Base-by-base conservation (phyloP, 2,888 invertebrate genomes). In the Cephus nigrinus region DNA sequence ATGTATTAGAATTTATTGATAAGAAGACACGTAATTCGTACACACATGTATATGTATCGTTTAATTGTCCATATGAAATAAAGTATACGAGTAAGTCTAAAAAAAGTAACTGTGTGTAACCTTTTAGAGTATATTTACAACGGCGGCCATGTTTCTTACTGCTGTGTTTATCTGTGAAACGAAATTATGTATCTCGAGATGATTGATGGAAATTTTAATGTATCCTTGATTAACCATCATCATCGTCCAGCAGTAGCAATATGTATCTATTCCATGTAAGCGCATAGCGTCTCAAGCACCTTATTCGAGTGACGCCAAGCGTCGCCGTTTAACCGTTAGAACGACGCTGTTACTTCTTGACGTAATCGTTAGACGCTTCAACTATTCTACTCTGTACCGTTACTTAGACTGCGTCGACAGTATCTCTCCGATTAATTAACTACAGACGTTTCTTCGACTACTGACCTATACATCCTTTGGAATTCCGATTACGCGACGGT, bases 41-140 rank as follows among this genome's bases (percentile, higher is more conserved):
- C 87, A 88, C 86, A 83, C 78, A 80, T 86, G 86, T 89, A 87
- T 90, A 90, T 90, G 90, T 90, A 90, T 89, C 88, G 88, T 90
- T 90, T 90, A 87, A 88, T 88, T 90, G 90, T 89, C 88, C 86
- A 88, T 88, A 87, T 80, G 78, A 83, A 55, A 81, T 83, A 86
- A 80, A 83, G 74, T 81, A 78, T 82, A 75, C 74, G 69, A 77
- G 35, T 71, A 77, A 32, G 55, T 55, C 55, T 55, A 55, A 55
- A 55, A 23, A 55, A 55, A 23, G 4, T 15, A 40, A 40, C 40
- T 40, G 4, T 4, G 0, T 23, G 23, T 55, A 5, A 55, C 9
- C 2, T 9, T 55, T 23, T 55, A 23, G 55, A 55, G 0, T 23
- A 55, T 55, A 55, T 23, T 23, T 55, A 9, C 9, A 23, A 11